Conservation (phyloP, 2,113 vertebrate species). For the Tauraco erythrolophus region DNA sequence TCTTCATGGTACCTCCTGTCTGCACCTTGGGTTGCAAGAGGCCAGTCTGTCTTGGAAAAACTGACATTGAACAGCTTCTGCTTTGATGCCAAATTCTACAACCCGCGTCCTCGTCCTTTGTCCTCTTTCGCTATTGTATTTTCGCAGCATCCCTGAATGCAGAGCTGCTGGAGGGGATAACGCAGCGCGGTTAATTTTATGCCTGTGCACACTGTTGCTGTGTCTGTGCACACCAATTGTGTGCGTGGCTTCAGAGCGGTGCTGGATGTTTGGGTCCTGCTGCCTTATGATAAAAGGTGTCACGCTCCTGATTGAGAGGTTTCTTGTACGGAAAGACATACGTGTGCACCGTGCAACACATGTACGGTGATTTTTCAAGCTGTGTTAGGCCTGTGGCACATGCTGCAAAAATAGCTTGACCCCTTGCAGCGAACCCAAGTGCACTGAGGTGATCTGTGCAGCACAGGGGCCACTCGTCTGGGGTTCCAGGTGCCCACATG, state of each 20-base stretch:
- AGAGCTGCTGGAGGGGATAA: slow-evolving; percentile 43
- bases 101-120: not conserved
- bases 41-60: not conserved
- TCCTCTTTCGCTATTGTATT: not conserved
- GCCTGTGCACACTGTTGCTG: slow-evolving; percentile 26
- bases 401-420: slow-evolving; percentile 45
- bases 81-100: not conserved
- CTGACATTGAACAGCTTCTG: not conserved
- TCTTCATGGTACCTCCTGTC: rapidly evolving
- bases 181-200: not conserved
- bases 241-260: rapidly evolving
- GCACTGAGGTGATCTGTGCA: rapidly evolving
- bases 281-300: slow-evolving; percentile 35
- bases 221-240: not conserved
- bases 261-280: slow-evolving; percentile 1
- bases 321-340: not conserved
- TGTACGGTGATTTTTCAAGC: slow-evolving; percentile 42
- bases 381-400: slow-evolving; percentile 41
- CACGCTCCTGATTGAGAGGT: slow-evolving; percentile 18
- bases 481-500: not conserved
- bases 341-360: not conserved
- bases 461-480: not conserved
- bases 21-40: not conserved
- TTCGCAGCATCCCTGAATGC: not conserved
- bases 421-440: not conserved